A percentile compares a stretch with the other conserved stretches of the same genome.
Evolutionary conservation across 2,888 invertebrate species (phyloP).

Genomic region (Nipponacmea schrenckii): DNA sequence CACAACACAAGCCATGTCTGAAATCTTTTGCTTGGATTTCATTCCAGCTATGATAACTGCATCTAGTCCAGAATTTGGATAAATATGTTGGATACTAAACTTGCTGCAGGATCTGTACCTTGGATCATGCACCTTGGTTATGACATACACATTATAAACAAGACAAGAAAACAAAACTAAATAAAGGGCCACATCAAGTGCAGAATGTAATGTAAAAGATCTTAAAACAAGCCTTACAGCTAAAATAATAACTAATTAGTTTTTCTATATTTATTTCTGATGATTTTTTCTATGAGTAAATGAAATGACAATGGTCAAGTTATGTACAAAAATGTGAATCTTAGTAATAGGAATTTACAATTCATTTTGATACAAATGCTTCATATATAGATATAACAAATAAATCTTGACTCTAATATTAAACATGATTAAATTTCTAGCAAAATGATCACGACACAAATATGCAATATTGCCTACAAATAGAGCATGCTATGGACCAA

Average conservation of each 20-base stretch:
- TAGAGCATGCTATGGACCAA: not conserved
- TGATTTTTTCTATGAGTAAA: slow-evolving; percentile 10
- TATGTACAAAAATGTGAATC: not conserved
- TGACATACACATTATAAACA: too few relatives aligned
- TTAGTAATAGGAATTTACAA: not conserved
- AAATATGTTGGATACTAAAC: too few relatives aligned
- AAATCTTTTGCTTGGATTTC: too few relatives aligned
- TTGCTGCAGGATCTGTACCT: too few relatives aligned
- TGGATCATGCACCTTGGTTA: too few relatives aligned
- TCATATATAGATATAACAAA: slow-evolving; percentile 7
- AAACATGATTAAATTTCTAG: slow-evolving; percentile 19
- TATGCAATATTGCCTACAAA: not conserved
- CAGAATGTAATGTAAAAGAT: not conserved
- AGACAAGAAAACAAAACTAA: too few relatives aligned
- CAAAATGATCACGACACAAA: slow-evolving; percentile 31
- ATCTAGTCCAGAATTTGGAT: too few relatives aligned
- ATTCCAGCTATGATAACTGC: too few relatives aligned
- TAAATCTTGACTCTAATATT: not conserved
- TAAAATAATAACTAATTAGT: not conserved
- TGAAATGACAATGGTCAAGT: slow-evolving; percentile 7
- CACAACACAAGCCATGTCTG: too few relatives aligned
- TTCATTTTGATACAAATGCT: slow-evolving; percentile 10
- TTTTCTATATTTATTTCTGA: not conserved
- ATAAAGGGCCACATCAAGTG: not conserved
- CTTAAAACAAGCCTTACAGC: not conserved